Base-by-base conservation (phyloP, 2,888 invertebrate genomes). In the Microplitis deprimator region DNA sequence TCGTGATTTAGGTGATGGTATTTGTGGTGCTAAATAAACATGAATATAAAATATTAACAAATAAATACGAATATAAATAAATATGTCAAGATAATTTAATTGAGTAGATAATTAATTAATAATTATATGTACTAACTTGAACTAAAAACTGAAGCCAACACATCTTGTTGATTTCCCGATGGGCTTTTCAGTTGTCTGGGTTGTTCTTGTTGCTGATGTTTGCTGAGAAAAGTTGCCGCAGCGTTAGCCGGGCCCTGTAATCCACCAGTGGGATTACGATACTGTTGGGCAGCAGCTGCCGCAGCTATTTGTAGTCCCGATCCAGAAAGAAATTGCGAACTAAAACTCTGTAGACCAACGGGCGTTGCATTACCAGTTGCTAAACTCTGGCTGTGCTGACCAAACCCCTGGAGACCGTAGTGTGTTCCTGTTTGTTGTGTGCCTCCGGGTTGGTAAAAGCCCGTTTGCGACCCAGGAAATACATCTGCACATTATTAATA, bases 271-370 rank as follows among this genome's bases (percentile, higher is more conserved):
- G 91, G 92, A 84, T 93, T 93, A 77, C 93, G 92, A 89, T 92
- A 93, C 87, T 93, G 94, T 87, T 93, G 93, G 79, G 92, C 92
- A 77, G 93, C 93, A 29, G 93, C 93, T 74, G 93, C 93, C 83
- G 88, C 92, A 83, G 89, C 94, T 89, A 92, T 93, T 84, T 94
- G 92, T 79, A 94, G 91, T 79, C 94, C 92, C 0, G 93, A 92
- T 82, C 87, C 85, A 20, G 92, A 92, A 80, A 93, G 88, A 84
- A 92, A 93, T 83, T 92, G 92, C 6, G 93, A 92, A 79, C 91
- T 84, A 80, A 87, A 90, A 79, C 91, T 91, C 82, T 92, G 92
- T 80, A 92, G 86, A 76, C 91, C 91, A 73, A 89, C 89, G 8
- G 89, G 89, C 13, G 91, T 89, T 73, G 91, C 87, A 83, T 88